Percentiles rank a stretch among this genome's conserved stretches.
Conservation (phyloP, 2,797 vertebrate species). For the Oryzias dopingdopingensis region DNA sequence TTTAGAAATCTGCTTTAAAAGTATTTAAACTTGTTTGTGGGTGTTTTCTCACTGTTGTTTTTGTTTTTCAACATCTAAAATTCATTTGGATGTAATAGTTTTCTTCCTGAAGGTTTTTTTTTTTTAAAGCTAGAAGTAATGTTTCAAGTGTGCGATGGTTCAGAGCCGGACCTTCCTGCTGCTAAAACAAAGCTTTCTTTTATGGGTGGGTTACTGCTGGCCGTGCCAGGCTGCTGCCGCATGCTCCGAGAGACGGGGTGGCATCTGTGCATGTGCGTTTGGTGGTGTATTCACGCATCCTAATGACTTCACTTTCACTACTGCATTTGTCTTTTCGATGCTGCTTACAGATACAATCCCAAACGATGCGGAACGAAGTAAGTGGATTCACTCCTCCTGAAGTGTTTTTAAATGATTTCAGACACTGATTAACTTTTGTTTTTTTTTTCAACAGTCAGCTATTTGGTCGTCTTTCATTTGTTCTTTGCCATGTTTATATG, state of each 20-base stretch:
- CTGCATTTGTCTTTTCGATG: constrained; percentile 16
- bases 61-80: no score
- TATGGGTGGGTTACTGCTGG: constrained; percentile 60
- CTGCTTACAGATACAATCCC: constrained; percentile 85
- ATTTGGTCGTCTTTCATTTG: constrained; percentile 93
- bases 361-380: constrained; percentile 88
- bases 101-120: no score
- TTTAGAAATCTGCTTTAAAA: no score
- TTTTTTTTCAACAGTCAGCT: constrained; percentile 83
- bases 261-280: constrained; percentile 35
- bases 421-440: neutral
- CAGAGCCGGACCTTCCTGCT: constrained; percentile 63
- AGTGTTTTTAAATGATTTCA: no score
- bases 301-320: constrained; percentile 15
- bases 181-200: constrained; percentile 71
- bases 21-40: no score
- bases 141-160: neutral
- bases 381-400: constrained; percentile 36
- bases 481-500: constrained; percentile 93
- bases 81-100: no score
- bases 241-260: constrained; percentile 45
- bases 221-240: constrained; percentile 75
- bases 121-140: no score
- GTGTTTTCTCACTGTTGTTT: no score
- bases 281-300: constrained; percentile 33